Base-by-base conservation (phyloP, 2,888 invertebrate genomes). In the Minunthozetes semirufus region DNA sequence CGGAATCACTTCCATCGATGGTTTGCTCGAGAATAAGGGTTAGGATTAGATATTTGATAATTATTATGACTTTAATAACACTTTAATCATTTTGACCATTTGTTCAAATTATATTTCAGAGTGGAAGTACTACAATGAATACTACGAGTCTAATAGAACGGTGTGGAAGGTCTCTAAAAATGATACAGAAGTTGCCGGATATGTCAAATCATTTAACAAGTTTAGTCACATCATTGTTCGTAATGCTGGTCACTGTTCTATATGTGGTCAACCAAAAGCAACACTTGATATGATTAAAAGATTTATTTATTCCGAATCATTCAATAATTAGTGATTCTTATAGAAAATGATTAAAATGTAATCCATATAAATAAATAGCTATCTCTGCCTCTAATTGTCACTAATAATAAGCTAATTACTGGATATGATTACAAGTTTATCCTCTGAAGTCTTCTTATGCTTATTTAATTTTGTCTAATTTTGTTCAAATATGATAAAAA, bases 171-270 rank as follows among this genome's bases (percentile, higher is more conserved):
- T 50, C 15, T n/a, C 15, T 4, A 15, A 15, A 8, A 50, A 13
- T 15, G 50, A 50, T 15, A 15, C 15, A n/a, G 50, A 50, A 50
- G n/a, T 50, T n/a, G 50, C 50, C 15, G 50, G 50, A n/a, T 50
- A 50, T 50, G 15, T 15, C 3, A 50, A 50, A 50, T n/a, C 17
- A n/a, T 50, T 50, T 15, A 15, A 15, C n/a, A 50, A 4, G 4
- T 50, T 50, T 13, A 15, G 3, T 8, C 15, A 50, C 13, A 13
- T 50, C n/a, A 4, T 50, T 50, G 50, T 50, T n/a, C 50, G 50
- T 50, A 50, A 50, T 50, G 50, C 50, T 15, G 50, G 50, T n/a
- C 50, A 50, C 50, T 50, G n/a, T 50, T 50, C 50, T n/a, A 50
- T 50, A n/a, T n/a, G 15, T 50, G 50, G 13, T 8, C 50, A 50